phyloP scores from a whole-genome alignment of 2,797 vertebrate genomes.

The Cuculus canorus region DNA sequence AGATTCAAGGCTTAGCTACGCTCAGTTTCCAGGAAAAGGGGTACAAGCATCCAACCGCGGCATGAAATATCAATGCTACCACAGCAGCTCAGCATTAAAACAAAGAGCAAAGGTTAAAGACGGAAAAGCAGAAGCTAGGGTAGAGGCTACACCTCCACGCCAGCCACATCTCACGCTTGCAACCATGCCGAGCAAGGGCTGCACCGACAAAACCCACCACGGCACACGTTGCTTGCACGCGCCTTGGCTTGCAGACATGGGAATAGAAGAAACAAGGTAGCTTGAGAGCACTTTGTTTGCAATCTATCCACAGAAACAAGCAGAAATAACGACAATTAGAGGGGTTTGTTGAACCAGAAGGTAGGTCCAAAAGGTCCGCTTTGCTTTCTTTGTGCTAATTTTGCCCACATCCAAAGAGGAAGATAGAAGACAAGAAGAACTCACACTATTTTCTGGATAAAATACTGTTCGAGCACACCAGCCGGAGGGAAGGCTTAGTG shows the following conservation, averaged over 20 bases:
- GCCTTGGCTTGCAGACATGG: not conserved
- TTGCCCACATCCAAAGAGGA: not conserved
- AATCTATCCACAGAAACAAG: not conserved
- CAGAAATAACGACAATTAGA: not conserved
- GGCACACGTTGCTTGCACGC: not conserved
- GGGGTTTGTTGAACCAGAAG: constrained; percentile 12
- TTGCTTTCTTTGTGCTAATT: not conserved
- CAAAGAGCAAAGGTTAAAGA: not conserved
- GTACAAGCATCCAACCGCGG: not conserved
- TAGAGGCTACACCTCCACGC: not conserved
- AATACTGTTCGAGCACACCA: not conserved
- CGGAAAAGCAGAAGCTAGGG: constrained; percentile 19
- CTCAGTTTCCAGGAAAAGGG: not conserved
- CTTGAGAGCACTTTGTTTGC: not conserved
- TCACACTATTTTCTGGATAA: not conserved
- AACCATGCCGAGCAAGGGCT: not conserved
- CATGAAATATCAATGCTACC: not conserved
- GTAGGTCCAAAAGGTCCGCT: not conserved
- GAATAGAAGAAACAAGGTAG: not conserved
- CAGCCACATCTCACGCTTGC: not conserved
- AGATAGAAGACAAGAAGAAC: not conserved
- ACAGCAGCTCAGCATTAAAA: not conserved
- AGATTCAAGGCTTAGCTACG: not conserved
- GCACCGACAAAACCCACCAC: not conserved
- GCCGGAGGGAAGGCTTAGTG: not conserved